A percentile compares a stretch with the other conserved stretches of the same genome.
Evolutionary conservation across 2,113 vertebrate species (phyloP).

Genomic region (Hippocampus zosterae): DNA sequence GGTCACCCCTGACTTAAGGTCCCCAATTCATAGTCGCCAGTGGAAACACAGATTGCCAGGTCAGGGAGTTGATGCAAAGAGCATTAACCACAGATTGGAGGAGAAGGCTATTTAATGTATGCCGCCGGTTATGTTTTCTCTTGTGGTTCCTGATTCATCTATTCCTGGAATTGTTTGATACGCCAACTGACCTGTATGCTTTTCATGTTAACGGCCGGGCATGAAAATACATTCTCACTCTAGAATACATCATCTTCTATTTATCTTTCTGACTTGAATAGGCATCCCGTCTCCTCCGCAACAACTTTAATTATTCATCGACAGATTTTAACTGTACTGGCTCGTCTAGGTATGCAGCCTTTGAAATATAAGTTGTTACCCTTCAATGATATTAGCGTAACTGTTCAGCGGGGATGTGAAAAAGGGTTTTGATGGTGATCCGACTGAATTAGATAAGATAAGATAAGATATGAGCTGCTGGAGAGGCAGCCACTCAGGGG

Average conservation of each 20-base stretch:
- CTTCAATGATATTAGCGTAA: not conserved
- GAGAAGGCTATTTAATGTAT: not conserved
- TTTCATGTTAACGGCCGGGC: not conserved
- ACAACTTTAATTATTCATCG: slow-evolving; percentile 3
- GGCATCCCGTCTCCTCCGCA: not conserved
- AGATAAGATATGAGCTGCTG: too few species aligned
- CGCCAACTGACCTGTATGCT: not conserved
- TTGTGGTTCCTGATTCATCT: too few species aligned
- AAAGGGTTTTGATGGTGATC: not conserved
- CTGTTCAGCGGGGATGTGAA: not conserved
- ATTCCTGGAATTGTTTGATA: not conserved
- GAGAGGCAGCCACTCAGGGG: too few species aligned
- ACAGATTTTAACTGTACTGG: not conserved
- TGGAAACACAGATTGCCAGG: too few species aligned
- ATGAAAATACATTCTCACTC: not conserved
- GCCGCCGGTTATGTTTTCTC: too few species aligned
- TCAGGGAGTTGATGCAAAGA: too few species aligned
- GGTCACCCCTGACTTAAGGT: too few species aligned
- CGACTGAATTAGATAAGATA: too few species aligned
- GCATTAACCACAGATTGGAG: not conserved
- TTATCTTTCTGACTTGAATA: slow-evolving; percentile 1
- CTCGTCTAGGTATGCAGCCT: not conserved
- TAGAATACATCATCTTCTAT: not conserved
- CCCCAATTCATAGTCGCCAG: too few species aligned
- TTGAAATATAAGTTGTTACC: slow-evolving; percentile 5